These are phyloP conservation scores for Nycticryphes semicollaris DNA, from an alignment of 2,113 vertebrate genomes.

Conservation along the genomic window DNA sequence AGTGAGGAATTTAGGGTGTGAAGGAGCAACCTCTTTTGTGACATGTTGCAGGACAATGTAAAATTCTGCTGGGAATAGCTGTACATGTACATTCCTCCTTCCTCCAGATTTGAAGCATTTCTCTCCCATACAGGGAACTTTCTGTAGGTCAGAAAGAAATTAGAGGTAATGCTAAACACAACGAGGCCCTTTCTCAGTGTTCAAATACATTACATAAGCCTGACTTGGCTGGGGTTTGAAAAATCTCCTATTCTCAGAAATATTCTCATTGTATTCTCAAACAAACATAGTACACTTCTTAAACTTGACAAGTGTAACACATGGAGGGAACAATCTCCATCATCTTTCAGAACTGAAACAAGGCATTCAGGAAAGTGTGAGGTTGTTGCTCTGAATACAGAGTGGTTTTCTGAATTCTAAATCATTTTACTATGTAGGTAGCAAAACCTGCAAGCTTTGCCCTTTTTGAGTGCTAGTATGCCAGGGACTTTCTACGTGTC, in stretches of 20 bases:
- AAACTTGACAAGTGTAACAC: not conserved
- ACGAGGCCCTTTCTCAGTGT: not conserved
- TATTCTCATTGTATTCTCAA: not conserved
- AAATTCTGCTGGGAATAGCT: not conserved
- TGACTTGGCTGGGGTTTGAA: not conserved
- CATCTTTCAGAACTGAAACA: not conserved
- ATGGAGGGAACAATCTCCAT: not conserved
- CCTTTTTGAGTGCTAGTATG: not conserved
- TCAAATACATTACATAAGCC: not conserved
- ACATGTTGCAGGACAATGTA: not conserved
- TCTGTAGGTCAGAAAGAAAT: not conserved
- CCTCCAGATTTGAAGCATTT: not conserved
- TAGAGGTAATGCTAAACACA: not conserved
- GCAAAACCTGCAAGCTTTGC: not conserved
- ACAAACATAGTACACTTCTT: not conserved
- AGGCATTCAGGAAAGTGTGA: not conserved
- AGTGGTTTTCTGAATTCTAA: not conserved
- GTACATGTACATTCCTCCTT: not conserved
- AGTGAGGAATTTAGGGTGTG: not conserved
- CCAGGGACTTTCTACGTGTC: not conserved
- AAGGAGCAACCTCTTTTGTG: fast-evolving
- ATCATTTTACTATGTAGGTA: not conserved
- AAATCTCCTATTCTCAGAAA: not conserved
- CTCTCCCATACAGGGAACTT: not conserved
- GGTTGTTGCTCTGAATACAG: not conserved